Evolutionary conservation across 2,113 vertebrate genomes (phyloP), one percentile per base, ranked within the genome.

Genomic region (Nothocercus julius): DNA sequence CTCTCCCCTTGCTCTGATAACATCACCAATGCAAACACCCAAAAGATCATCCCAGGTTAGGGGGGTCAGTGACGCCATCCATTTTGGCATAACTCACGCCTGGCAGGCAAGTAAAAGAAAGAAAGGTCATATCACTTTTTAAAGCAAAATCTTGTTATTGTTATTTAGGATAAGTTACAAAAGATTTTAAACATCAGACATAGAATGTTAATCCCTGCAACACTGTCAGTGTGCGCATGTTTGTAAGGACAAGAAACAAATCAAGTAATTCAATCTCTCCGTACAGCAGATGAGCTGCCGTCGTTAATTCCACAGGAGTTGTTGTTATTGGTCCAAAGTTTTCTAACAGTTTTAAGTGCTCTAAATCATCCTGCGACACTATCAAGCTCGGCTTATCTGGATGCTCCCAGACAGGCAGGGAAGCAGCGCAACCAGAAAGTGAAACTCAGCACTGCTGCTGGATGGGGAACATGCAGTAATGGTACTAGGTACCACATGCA

Each of bases 21-120:
- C 94, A 81, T 28, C 79, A 47, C 78, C 79, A 85, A 76, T 1
- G 68, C 82, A 96, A 95, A 95, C 92, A 96, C 36, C 38, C 19
- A 8, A 22, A 30, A 81, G 95, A 88, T 91, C 93, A 92, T 2
- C 42, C 64, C 18, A 54, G 93, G 92, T 82, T 38, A 74, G 92
- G 53, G 70, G 63, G 66, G 54, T 54, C 9, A 1, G 72, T 94
- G 95, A 94, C 80, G 12, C 66, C 82, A 68, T 34, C 85, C 56
- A 61, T 36, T 34, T 72, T 94, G 95, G 93, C 89, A 92, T 34
- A 30, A 2, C 74, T 27, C 42, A 1, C 0, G 5, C 86, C 91
- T 72, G 89, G 53, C 77, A 89, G 47, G 58, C 59, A 47, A 66
- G 56, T 7, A n/a, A 21, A 69, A 61, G 36, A 91, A 1, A 89